These are phyloP conservation scores for Phylloscopus trochiloides DNA, from an alignment of 2,113 vertebrate species.

Conservation along the genomic window DNA sequence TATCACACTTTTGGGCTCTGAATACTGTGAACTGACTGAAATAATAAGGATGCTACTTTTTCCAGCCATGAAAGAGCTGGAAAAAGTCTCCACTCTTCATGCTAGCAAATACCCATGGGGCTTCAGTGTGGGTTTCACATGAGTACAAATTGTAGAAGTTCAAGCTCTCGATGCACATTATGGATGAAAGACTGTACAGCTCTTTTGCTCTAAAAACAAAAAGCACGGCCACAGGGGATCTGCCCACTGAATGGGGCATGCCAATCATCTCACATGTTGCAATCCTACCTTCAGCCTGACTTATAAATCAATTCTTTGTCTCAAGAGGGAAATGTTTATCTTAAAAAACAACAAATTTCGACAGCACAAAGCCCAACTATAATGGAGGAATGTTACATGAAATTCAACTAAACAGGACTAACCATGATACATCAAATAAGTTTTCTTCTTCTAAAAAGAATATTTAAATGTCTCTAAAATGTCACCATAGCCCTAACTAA, in stretches of 20 bases:
- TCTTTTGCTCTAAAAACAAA: conserved; percentile 4
- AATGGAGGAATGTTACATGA: neutral
- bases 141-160: neutral
- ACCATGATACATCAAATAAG: neutral
- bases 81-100: neutral
- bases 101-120: neutral
- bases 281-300: neutral
- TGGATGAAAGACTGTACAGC: neutral
- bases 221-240: neutral
- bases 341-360: neutral
- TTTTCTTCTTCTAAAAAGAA: neutral
- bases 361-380: neutral
- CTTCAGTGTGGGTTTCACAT: neutral
- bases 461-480: neutral
- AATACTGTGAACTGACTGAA: neutral
- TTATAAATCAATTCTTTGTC: neutral
- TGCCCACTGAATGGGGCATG: neutral
- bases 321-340: neutral
- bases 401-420: conserved; percentile 32
- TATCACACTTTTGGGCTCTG: neutral
- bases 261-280: neutral
- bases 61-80: neutral
- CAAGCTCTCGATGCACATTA: neutral
- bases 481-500: neutral
- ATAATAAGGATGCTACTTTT: neutral